A percentile compares a stretch with the other conserved stretches of the same genome.
These are phyloP conservation scores for Hydropotes inermis DNA, from an alignment of 2,113 vertebrate genomes.

Conservation along the genomic window DNA sequence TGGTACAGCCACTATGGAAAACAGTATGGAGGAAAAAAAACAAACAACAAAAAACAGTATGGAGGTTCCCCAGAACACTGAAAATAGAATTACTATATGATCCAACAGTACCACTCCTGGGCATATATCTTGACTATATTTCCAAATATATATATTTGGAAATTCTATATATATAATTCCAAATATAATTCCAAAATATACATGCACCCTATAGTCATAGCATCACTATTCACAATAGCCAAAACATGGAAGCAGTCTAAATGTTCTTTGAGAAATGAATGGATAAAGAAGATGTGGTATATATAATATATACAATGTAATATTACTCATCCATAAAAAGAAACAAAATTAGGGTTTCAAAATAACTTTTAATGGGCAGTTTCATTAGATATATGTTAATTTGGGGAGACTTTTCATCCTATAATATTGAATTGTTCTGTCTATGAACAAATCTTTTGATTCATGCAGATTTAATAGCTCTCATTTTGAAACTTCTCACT, in stretches of 20 bases:
- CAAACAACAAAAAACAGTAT: neutral
- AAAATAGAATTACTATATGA: neutral
- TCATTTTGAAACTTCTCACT: neutral
- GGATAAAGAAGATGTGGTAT: neutral
- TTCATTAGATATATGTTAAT: neutral
- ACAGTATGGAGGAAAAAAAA: neutral
- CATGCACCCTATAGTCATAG: neutral
- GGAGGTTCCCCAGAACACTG: neutral
- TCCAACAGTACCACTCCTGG: neutral
- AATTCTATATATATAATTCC: too few species aligned
- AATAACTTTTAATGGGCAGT: slow-evolving; percentile 16
- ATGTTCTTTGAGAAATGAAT: neutral
- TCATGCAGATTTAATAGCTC: neutral
- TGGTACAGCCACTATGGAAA: neutral
- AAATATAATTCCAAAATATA: neutral
- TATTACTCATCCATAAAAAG: neutral
- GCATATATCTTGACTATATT: neutral
- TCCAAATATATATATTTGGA: too few species aligned
- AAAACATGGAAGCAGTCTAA: neutral
- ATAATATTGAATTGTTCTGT: neutral
- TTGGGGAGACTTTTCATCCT: neutral
- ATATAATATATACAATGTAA: neutral
- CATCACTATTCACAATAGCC: neutral
- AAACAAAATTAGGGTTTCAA: neutral
- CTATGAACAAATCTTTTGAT: neutral